These are phyloP conservation scores for Spinibarbus caldwelli DNA, from an alignment of 2,797 vertebrate genomes.

Conservation along the genomic window DNA sequence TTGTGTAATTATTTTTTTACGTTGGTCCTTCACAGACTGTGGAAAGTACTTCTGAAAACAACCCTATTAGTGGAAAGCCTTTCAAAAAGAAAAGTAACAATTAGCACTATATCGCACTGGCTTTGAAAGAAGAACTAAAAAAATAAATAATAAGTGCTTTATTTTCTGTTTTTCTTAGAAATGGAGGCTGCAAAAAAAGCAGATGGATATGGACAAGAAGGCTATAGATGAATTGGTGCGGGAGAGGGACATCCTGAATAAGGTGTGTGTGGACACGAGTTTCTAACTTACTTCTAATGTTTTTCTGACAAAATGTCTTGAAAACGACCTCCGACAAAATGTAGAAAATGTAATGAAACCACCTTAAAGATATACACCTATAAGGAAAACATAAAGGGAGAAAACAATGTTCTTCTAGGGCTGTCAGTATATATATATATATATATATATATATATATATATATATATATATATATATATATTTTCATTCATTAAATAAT, in stretches of 20 bases:
- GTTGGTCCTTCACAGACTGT: constrained; percentile 57
- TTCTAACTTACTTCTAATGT: not conserved
- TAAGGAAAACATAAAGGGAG: not conserved
- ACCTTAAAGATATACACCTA: not conserved
- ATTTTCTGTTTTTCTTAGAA: constrained; percentile 74
- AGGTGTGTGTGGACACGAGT: constrained; percentile 74
- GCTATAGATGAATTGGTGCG: constrained; percentile 85
- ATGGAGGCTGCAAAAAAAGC: constrained; percentile 86
- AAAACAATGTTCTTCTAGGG: not conserved
- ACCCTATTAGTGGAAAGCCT: constrained; percentile 44
- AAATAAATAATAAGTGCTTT: not conserved
- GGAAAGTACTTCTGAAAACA: constrained; percentile 60
- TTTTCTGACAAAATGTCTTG: not conserved
- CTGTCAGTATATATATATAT: no score
- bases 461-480: no score
- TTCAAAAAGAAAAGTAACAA: constrained; percentile 59
- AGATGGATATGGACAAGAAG: constrained; percentile 88
- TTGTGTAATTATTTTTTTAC: constrained; percentile 60
- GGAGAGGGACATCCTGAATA: constrained; percentile 87
- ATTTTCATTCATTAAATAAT: not conserved
- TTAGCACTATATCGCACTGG: constrained; percentile 65
- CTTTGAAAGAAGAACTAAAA: not conserved
- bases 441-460: no score
- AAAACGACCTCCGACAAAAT: not conserved
- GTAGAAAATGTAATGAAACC: not conserved